Evolutionary conservation across 92 coral and sea anemone species (phyloP), one percentile per base, ranked within the genome.

Genomic region (Porites divaricata): DNA sequence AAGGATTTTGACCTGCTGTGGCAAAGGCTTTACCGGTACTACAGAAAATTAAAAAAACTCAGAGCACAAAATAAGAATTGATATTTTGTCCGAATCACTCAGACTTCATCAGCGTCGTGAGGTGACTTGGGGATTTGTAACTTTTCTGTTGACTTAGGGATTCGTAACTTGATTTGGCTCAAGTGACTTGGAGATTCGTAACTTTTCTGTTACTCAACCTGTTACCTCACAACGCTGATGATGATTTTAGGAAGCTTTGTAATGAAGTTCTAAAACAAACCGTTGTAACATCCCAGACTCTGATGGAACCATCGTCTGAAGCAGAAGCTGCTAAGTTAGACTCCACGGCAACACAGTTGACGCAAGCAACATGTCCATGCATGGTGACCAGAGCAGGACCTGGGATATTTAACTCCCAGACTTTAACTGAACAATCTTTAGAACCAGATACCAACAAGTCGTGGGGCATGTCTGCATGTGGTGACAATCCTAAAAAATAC

Each of bases 401-500:
- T 1, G 68, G 35, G 28, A 81, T 70, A 57, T 68, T 75, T 83
- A 96, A 77, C 79, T 89, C 75, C 99, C 99, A 96, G 1, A 96
- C 72, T 75, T 89, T 80, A n/a, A 96, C 90, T 50, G 94, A 74
- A 45, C 79, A 78, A 81, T 96, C 98, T 20, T 78, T 88, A 7
- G 98, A 92, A 20, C 96, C 98, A 35, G 98, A 94, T 28, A 92
- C 82, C 22, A 96, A 70, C 4, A 96, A 76, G 64, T 95, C 97
- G 87, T 94, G 94, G 6, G 85, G 87, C 6, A 72, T 70, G 61
- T 94, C 93, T 56, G 72, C 56, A 41, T 81, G 74, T 9, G 75
- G 78, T 58, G 80, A 81, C 1, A 28, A 45, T 21, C 95, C 95
- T 94, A 76, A 56, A 6, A 75, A 20, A 35, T 35, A 35, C 45